Base-by-base conservation (phyloP, 2,888 invertebrate species). In the Barypeithes pellucidus region DNA sequence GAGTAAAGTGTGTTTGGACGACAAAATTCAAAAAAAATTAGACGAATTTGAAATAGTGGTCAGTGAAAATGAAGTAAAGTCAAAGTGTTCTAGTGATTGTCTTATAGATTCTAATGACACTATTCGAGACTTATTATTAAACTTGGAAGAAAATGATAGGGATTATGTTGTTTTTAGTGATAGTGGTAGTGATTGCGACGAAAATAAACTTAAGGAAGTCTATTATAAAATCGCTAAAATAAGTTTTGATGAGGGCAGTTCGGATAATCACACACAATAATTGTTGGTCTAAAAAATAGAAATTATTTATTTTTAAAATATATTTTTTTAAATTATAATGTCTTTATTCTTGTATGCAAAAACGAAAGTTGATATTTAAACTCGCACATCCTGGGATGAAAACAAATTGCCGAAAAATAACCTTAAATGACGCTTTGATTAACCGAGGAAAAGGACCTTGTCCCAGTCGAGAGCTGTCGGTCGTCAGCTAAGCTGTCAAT, bases 111-210 rank as follows among this genome's bases (percentile, higher is more conserved):
- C 29, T 33, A 18, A 16, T 41, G 71, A 71, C n/a, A 45, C 36
- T 20, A 22, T 62, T 11, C 12, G 24, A 3, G 69, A 71, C 18
- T 45, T 82, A 80, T 75, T 41, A 78, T 14, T 63, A 73, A 45
- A 33, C 33, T 22, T 71, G 45, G 81, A 80, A 52, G 69, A 82
- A 24, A 82, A 80, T 69, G 52, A 57, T 2, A 60, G 61, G 1
- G 78, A 80, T 33, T 79, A 78, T 73, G 60, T 80, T 20, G 76
- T 80, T 22, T 75, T 83, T 50, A 82, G 78, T 59, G 80, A 81
- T 73, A 79, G 79, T 33, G 81, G 80, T 24, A 72, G 75, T 7
- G 69, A 68, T 7, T 75, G 76, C 22, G 41, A 76, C 1, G 63
- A 72, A 24, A 54, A 71, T 45, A 77, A 68, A 72, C 62, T 81